Conservation (phyloP, 92 coral and sea anemone species). For the Epizoanthus ramosus region DNA sequence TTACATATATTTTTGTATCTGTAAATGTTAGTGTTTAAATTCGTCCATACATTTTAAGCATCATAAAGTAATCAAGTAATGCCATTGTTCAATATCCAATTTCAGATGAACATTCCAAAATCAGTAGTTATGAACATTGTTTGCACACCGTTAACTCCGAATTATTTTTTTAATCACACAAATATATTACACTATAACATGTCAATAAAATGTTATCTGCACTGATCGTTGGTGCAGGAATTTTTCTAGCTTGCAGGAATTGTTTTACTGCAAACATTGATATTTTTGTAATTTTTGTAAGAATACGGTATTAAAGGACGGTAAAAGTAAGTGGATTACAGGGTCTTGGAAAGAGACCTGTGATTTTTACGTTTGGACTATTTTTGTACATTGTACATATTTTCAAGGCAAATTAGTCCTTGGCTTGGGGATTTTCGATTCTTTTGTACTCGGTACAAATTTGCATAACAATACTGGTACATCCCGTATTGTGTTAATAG, state of each 20-base stretch:
- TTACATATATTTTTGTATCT: constrained; percentile 21
- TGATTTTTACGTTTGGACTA: constrained; percentile 23
- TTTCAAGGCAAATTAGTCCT: constrained; percentile 3
- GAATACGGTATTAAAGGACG: neutral
- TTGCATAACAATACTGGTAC: neutral
- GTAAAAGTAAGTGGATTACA: constrained; percentile 15
- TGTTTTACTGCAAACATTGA: too few species aligned
- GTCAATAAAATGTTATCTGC: constrained; percentile 22
- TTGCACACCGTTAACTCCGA: neutral
- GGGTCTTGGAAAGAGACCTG: constrained; percentile 26
- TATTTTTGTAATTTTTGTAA: constrained; percentile 10
- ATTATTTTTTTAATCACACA: constrained; percentile 13
- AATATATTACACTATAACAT: constrained; percentile 19
- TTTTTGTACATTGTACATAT: constrained; percentile 41
- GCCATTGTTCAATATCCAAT: neutral
- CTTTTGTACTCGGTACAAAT: constrained; percentile 2
- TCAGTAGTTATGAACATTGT: constrained; percentile 15
- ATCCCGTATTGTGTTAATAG: neutral
- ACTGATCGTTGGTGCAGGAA: constrained; percentile 18
- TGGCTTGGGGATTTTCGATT: constrained; percentile 7
- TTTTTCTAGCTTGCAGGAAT: constrained; percentile 16
- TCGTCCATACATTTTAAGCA: too few species aligned
- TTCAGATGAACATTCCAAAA: neutral
- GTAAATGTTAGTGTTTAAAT: too few species aligned
- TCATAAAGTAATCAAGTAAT: constrained; percentile 13